Percentiles rank a stretch among this genome's conserved stretches.
Evolutionary conservation across 2,888 invertebrate genomes (phyloP).

Genomic region (Punctoribates punctum): DNA sequence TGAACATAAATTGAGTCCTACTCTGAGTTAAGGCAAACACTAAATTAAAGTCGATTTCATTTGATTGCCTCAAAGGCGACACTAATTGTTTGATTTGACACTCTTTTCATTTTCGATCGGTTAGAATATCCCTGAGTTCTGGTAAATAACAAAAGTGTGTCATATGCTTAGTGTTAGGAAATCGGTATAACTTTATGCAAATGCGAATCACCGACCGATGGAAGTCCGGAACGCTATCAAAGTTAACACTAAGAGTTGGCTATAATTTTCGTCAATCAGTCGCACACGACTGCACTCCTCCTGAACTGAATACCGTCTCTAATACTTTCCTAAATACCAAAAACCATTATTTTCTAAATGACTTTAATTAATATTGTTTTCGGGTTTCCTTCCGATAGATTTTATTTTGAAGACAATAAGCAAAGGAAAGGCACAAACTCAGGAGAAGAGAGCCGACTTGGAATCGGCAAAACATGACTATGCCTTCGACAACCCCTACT

Average conservation of each 20-base stretch:
- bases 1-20: no score
- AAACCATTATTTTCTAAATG: not conserved
- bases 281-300: slow-evolving; percentile 11
- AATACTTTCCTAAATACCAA: not conserved
- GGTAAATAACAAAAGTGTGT: slow-evolving; percentile 5
- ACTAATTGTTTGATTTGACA: slow-evolving; percentile 2
- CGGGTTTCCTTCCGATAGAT: not conserved
- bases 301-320: not conserved
- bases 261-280: not conserved
- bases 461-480: slow-evolving; percentile 55
- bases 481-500: slow-evolving; percentile 76
- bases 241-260: not conserved
- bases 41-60: no score
- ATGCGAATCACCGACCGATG: not conserved
- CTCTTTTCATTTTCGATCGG: not conserved
- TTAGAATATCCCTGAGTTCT: not conserved
- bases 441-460: not conserved
- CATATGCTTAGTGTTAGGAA: slow-evolving; percentile 3
- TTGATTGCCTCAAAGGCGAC: no score
- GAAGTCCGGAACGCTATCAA: not conserved
- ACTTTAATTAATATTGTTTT: not conserved
- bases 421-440: not conserved
- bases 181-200: no score
- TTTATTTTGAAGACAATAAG: not conserved
- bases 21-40: no score